Evolutionary conservation across 2,113 vertebrate genomes (phyloP).

Genomic region (Vidua chalybeata): DNA sequence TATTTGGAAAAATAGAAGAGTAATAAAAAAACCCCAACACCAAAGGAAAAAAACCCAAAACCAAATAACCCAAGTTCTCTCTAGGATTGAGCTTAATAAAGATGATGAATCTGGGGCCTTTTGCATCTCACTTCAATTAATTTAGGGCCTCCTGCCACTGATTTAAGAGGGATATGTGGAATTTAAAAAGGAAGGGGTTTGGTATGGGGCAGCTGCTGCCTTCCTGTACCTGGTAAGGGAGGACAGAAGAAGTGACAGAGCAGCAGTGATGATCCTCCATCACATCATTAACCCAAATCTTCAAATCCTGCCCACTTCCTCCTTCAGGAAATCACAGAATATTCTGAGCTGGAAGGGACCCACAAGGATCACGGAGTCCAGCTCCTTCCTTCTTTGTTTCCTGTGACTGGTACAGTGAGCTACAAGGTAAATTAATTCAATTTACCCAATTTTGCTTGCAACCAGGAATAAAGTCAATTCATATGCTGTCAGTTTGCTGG

Average conservation of each 20-base stretch:
- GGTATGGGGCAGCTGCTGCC: not conserved
- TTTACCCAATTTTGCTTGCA: constrained; percentile 19
- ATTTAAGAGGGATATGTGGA: not conserved
- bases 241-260: not conserved
- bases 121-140: not conserved
- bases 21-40: not conserved
- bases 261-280: not conserved
- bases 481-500: not conserved
- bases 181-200: not conserved
- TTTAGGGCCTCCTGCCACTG: not conserved
- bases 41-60: rapidly evolving
- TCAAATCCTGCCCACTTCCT: not conserved
- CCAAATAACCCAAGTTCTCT: not conserved
- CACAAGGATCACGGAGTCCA: not conserved
- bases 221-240: not conserved
- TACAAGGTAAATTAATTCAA: constrained; percentile 10
- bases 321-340: not conserved
- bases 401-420: not conserved
- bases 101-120: not conserved
- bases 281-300: not conserved
- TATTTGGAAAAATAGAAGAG: not conserved
- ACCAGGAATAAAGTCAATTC: not conserved
- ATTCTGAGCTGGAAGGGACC: not conserved
- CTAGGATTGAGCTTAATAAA: not conserved
- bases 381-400: not conserved